Conservation (phyloP, 2,888 invertebrate species). For the Noctua janthe region DNA sequence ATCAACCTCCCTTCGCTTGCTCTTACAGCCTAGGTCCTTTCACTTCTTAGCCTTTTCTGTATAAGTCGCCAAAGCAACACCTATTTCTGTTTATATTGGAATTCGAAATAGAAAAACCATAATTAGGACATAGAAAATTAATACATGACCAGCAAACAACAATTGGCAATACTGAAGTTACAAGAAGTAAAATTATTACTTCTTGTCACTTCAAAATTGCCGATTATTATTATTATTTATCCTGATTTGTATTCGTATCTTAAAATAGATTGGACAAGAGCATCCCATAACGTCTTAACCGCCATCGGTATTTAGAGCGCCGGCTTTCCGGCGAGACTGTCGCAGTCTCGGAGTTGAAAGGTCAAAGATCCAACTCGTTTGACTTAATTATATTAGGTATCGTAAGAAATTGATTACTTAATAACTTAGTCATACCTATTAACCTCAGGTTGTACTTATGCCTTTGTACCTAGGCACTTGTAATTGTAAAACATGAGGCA, state of each 20-base stretch:
- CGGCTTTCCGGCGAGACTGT: not conserved
- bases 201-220: too few species aligned
- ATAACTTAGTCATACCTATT: not conserved
- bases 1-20: not conserved
- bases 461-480: not conserved
- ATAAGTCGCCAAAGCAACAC: not conserved
- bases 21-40: not conserved
- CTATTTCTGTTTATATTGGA: not conserved
- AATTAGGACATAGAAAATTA: not conserved
- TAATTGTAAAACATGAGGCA: not conserved
- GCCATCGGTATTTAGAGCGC: slow-evolving; percentile 10
- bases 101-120: not conserved
- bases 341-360: slow-evolving; percentile 4
- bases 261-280: slow-evolving; percentile 19
- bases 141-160: not conserved
- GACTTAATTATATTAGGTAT: not conserved
- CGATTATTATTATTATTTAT: not conserved
- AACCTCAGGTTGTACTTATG: not conserved
- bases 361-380: slow-evolving; percentile 28
- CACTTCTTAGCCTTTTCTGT: not conserved
- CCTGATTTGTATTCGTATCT: slow-evolving; percentile 2
- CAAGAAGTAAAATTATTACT: not conserved
- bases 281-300: slow-evolving; percentile 7
- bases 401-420: not conserved
- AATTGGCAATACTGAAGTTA: slow-evolving; percentile 7